Conservation (phyloP, 2,888 invertebrate species). For the Caenorhabditis zanzibari region DNA sequence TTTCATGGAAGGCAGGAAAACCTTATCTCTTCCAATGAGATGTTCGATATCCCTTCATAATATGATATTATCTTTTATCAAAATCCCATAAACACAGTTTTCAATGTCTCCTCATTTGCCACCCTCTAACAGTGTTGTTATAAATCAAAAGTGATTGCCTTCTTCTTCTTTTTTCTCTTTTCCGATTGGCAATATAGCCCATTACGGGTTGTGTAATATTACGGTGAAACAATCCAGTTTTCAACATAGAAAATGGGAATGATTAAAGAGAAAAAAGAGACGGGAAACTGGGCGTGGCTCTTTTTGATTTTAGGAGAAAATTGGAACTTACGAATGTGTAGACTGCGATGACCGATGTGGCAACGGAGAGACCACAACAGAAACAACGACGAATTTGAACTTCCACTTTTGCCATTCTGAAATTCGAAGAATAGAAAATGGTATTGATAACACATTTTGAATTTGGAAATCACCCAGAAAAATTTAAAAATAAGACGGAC, state of each 20-base stretch:
- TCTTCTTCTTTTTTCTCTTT: neutral
- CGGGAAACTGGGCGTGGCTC: constrained; percentile 16
- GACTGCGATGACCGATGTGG: constrained; percentile 81
- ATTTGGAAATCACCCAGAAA: too few species aligned
- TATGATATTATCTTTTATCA: neutral
- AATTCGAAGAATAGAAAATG: too few species aligned
- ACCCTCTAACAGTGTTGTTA: constrained; percentile 9
- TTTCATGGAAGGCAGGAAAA: too few species aligned
- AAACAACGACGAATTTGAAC: constrained; percentile 83
- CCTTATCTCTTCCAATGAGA: too few species aligned
- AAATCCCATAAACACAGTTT: neutral
- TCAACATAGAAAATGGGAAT: neutral
- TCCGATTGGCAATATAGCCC: constrained; percentile 22
- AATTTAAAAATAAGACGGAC: too few species aligned
- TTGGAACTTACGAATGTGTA: constrained; percentile 81
- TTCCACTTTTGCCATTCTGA: constrained; percentile 80
- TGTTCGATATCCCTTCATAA: too few species aligned
- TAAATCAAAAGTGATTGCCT: constrained; percentile 41
- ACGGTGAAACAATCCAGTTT: constrained; percentile 28
- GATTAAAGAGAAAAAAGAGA: constrained; percentile 1
- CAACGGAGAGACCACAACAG: constrained; percentile 82
- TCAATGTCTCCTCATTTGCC: neutral
- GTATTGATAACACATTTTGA: neutral
- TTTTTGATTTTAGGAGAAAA: constrained; percentile 1
- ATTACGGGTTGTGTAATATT: constrained; percentile 32